Percentiles rank a stretch among this genome's conserved stretches.
Conservation (phyloP, 2,113 vertebrate genomes). For the Pantherophis guttatus region DNA sequence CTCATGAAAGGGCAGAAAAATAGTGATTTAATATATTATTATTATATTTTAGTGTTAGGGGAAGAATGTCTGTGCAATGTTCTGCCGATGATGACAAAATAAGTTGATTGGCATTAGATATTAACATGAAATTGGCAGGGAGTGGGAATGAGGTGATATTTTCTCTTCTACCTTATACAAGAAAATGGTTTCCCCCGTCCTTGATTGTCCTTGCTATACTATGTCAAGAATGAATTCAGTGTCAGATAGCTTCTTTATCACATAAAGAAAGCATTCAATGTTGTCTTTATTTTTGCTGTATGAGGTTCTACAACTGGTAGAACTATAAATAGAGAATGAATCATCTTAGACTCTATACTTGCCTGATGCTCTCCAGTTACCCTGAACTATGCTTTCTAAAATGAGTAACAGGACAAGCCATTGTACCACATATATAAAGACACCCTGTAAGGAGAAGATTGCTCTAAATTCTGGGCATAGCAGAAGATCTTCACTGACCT, state of each 20-base stretch:
- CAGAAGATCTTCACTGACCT: not conserved
- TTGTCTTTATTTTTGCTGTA: not conserved
- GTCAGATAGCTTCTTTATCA: not conserved
- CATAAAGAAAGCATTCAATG: not conserved
- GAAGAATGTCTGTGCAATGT: not conserved
- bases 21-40: not conserved
- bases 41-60: not conserved
- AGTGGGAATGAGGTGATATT: not conserved
- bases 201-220: not conserved
- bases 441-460: not conserved
- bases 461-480: not conserved
- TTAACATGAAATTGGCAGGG: not conserved
- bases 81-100: not conserved
- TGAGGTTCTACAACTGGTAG: not conserved
- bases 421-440: not conserved
- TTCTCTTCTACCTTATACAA: not conserved
- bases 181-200: not conserved
- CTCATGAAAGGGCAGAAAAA: not conserved
- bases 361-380: not conserved
- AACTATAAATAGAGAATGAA: constrained; percentile 23
- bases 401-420: not conserved
- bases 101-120: not conserved
- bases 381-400: not conserved
- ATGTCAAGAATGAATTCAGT: not conserved
- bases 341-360: not conserved